These are phyloP conservation scores for Anolis apletophallus DNA, from an alignment of 2,797 vertebrate species.

Conservation along the genomic window DNA sequence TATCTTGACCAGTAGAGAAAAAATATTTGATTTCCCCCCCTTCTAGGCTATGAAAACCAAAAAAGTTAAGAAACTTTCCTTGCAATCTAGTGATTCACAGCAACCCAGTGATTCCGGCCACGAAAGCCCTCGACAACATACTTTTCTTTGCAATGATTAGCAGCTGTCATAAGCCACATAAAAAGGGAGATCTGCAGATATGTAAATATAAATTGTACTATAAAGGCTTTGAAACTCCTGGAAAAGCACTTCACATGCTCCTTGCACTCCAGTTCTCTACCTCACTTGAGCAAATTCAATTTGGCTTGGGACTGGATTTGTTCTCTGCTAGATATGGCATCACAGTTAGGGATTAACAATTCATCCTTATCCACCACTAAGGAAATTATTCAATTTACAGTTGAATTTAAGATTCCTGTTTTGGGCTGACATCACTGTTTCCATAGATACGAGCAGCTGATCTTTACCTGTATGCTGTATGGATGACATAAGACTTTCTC, in stretches of 20 bases:
- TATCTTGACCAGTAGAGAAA: not conserved
- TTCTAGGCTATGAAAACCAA: not conserved
- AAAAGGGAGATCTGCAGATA: constrained; percentile 43
- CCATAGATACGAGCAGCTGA: not conserved
- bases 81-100: not conserved
- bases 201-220: constrained; percentile 54
- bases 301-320: not conserved
- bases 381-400: not conserved
- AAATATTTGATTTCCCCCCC: not conserved
- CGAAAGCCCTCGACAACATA: too few relatives aligned
- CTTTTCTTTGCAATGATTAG: not conserved
- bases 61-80: not conserved
- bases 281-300: not conserved
- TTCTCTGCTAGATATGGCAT: not conserved
- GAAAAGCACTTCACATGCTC: constrained; percentile 40
- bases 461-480: not conserved
- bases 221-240: not conserved
- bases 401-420: not conserved
- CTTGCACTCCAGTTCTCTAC: constrained; percentile 54
- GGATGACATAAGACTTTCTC: not conserved
- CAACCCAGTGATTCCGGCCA: too few relatives aligned
- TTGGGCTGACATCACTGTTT: not conserved
- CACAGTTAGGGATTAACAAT: not conserved
- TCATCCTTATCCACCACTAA: not conserved
- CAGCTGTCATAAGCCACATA: not conserved